Base-by-base conservation (phyloP, 1,140 invertebrate genomes). In the Spodoptera litura region DNA sequence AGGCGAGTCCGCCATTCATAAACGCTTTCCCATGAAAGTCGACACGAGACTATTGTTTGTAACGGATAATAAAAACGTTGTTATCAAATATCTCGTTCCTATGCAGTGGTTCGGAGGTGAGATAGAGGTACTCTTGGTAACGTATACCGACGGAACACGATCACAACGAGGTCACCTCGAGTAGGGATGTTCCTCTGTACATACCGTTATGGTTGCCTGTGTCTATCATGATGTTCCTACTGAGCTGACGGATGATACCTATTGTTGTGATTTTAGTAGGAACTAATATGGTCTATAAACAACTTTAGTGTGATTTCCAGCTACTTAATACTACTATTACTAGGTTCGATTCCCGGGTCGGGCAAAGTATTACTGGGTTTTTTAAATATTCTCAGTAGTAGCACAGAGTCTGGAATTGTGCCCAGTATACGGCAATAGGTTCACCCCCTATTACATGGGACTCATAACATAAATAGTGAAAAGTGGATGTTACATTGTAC, bases 161-260 rank as follows among this genome's bases (percentile, higher is more conserved):
- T 59, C 73, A 75, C 73, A 75, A 64, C 59, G 73, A 35, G 73
- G 73, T 75, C 73, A 64, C 49, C 51, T 27, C 73, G 38, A 74
- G 53, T 31, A 61, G 73, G 64, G 73, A 75, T 75, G 73, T 59
- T 62, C 73, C 20, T 44, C 53, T 13, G 49, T 35, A 44, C 25
- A 49, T n/a, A 61, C 58, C 72, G 73, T 75, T 75, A 75, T 59
- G 73, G 73, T 64, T 75, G 38, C 38, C 38, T 10, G 12, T 25
- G 38, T 66, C 61, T 44, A 64, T 44, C 62, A 44, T 66, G 15
- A 44, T 44, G 38, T 1, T 66, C 20, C 62, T 25, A 38, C 15
- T 20, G 15, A 44, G 38, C 15, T 66, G 12, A 66, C 62, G 38
- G 38, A 10, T 66, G 38, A 15, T 38, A 49, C 51, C 62, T 44